A percentile compares a stretch with the other conserved stretches of the same genome.
Conservation (phyloP, 2,888 invertebrate genomes). For the Selenia dentaria region DNA sequence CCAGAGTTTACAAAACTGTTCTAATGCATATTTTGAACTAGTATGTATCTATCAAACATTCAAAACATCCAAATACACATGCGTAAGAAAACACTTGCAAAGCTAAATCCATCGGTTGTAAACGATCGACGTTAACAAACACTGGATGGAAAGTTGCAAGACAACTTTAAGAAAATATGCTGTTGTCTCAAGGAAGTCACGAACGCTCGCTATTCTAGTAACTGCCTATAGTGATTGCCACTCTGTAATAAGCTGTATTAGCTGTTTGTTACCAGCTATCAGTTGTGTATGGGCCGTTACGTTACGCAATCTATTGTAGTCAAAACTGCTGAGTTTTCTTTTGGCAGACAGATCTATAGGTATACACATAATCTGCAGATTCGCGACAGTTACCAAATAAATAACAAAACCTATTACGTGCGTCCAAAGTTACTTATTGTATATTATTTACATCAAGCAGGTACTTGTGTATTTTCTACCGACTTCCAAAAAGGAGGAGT, state of each 20-base stretch:
- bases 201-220: slow-evolving; percentile 55
- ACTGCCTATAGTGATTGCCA: slow-evolving; percentile 57
- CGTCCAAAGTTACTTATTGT: too few relatives aligned
- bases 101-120: slow-evolving; percentile 19
- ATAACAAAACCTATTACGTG: too few relatives aligned
- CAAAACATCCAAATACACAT: too few relatives aligned
- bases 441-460: too few relatives aligned
- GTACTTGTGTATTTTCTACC: too few relatives aligned
- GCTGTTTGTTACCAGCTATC: slow-evolving; percentile 31
- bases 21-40: too few relatives aligned
- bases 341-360: too few relatives aligned
- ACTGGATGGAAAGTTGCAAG: slow-evolving; percentile 69
- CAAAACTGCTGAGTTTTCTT: slow-evolving; percentile 10
- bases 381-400: too few relatives aligned
- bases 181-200: slow-evolving; percentile 69
- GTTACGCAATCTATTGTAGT: slow-evolving; percentile 24
- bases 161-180: slow-evolving; percentile 64
- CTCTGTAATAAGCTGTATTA: slow-evolving; percentile 45
- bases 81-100: not conserved
- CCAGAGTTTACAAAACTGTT: too few relatives aligned
- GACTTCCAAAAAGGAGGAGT: too few relatives aligned
- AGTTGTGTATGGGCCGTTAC: slow-evolving; percentile 19
- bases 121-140: slow-evolving; percentile 27
- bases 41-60: too few relatives aligned
- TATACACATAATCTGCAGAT: too few relatives aligned